A percentile compares a stretch with the other conserved stretches of the same genome.
These are phyloP conservation scores for Apteryx mantelli DNA, from an alignment of 2,113 vertebrate species.

Conservation along the genomic window DNA sequence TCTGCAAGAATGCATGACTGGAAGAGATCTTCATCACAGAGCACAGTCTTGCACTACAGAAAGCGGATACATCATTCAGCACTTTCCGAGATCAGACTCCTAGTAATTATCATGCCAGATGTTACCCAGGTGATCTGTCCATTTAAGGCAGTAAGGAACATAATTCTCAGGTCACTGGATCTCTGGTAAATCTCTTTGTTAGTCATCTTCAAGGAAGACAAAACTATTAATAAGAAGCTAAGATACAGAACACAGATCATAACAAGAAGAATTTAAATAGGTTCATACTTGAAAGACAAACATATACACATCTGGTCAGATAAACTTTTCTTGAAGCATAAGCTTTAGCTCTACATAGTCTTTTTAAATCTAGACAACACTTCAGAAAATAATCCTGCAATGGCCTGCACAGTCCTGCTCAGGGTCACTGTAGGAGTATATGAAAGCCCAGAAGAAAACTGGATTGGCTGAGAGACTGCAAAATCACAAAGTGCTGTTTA, in stretches of 20 bases:
- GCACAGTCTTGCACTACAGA: not conserved
- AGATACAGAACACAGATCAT: not conserved
- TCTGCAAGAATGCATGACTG: not conserved
- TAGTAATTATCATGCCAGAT: not conserved
- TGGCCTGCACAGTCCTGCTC: not conserved
- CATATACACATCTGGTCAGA: not conserved
- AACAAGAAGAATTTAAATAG: not conserved
- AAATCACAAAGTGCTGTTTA: not conserved
- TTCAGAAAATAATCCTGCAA: not conserved
- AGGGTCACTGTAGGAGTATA: not conserved
- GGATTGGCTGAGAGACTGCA: not conserved
- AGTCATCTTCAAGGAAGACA: not conserved
- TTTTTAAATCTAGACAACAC: not conserved
- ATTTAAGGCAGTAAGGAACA: fast-evolving
- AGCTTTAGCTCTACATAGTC: not conserved
- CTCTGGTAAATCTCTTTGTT: not conserved
- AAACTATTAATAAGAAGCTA: not conserved
- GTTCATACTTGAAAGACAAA: not conserved
- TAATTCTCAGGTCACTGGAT: not conserved
- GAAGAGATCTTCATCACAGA: not conserved
- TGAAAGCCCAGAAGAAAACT: not conserved
- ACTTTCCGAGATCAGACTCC: not conserved
- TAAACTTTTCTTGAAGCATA: not conserved
- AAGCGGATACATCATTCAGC: not conserved
- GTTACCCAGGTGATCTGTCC: not conserved